Evolutionary conservation across 2,113 vertebrate species (phyloP).

Genomic region (Henicopernis longicauda): DNA sequence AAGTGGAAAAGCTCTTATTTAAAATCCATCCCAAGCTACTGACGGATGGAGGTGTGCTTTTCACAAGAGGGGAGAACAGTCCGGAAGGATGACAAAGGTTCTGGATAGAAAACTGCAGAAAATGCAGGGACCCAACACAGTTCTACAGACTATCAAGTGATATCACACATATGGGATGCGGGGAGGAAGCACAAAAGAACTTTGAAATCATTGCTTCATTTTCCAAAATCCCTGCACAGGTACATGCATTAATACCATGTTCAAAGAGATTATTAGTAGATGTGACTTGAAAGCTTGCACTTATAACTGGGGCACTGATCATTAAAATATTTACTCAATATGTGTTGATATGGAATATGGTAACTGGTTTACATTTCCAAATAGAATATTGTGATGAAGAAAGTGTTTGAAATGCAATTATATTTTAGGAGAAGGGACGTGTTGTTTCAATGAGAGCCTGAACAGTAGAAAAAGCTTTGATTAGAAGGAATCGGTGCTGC

Average conservation of each 20-base stretch:
- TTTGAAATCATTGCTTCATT: not conserved
- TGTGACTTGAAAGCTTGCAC: not conserved
- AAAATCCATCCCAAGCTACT: not conserved
- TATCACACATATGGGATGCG: rapidly evolving
- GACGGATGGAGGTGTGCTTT: not conserved
- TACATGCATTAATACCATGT: not conserved
- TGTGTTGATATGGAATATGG: not conserved
- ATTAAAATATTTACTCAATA: not conserved
- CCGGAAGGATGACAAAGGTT: not conserved
- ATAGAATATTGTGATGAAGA: not conserved
- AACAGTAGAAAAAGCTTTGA: not conserved
- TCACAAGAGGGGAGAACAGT: not conserved
- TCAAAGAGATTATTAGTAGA: not conserved
- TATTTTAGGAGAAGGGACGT: not conserved
- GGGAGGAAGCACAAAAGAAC: not conserved
- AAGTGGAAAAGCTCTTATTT: not conserved
- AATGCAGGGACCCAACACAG: not conserved
- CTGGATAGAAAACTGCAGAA: not conserved
- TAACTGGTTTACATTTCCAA: not conserved
- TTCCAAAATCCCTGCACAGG: not conserved
- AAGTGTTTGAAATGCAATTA: not conserved
- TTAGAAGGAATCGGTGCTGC: not conserved
- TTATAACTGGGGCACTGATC: not conserved
- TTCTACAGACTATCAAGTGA: not conserved
- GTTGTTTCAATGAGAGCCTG: not conserved